phyloP scores from a whole-genome alignment of 35 echinoderm and acorn worm species.

The Heliocidaris tuberculata region DNA sequence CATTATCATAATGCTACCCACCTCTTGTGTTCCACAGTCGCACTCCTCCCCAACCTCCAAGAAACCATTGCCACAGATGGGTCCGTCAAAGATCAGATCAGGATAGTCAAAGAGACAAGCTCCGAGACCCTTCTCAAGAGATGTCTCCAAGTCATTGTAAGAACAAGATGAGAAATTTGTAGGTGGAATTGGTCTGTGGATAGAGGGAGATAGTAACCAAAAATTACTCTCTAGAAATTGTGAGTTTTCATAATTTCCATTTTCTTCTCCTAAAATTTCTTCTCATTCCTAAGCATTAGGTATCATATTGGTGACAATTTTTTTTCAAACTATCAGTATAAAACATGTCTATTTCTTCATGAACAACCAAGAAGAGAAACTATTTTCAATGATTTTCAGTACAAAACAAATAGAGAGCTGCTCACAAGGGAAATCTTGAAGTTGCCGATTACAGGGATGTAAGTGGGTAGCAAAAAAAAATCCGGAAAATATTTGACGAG shows the following conservation, averaged over 20 bases:
- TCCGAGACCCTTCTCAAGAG: constrained; percentile 78
- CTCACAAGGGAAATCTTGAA: no score
- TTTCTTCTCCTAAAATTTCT: background rate
- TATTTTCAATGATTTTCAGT: background rate
- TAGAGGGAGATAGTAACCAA: constrained; percentile 9
- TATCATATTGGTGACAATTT: no score
- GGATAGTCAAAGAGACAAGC: constrained; percentile 97
- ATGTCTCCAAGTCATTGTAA: constrained; percentile 32
- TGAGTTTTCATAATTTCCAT: background rate
- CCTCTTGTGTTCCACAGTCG: constrained; percentile 89
- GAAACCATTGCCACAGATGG: constrained; percentile 87
- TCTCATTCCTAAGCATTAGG: no score
- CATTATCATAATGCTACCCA: constrained; percentile 15
- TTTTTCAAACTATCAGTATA: no score
- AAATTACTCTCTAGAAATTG: no score
- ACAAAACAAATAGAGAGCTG: no score
- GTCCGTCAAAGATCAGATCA: constrained; percentile 77
- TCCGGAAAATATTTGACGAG: no score
- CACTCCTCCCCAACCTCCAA: constrained; percentile 91
- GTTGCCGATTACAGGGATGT: no score
- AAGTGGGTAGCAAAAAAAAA: no score
- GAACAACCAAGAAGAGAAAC: no score
- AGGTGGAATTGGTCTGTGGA: constrained; percentile 69
- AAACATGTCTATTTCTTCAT: no score
- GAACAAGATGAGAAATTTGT: constrained; percentile 87